Conservation (phyloP, 2,888 invertebrate genomes). For the Eupithecia pulchellata region DNA sequence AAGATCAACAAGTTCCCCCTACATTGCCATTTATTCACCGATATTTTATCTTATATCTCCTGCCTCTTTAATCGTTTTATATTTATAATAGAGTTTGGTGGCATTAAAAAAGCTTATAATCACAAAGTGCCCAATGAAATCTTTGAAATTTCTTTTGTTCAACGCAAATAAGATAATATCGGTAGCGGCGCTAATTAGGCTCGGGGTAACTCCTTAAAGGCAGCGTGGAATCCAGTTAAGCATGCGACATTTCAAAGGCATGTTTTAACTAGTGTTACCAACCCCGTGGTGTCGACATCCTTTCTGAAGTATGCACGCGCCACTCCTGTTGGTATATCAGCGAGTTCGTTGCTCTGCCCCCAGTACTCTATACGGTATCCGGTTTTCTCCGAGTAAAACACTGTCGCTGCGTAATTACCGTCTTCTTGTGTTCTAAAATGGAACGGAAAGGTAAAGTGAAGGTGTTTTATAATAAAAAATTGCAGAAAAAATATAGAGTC, state of each 20-base stretch:
- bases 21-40: neutral
- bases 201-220: too few species aligned
- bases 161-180: too few species aligned
- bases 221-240: neutral
- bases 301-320: slow-evolving; percentile 91
- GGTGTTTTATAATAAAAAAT: neutral
- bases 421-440: slow-evolving; percentile 87
- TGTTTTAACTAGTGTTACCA: slow-evolving; percentile 48
- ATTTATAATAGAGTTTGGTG: too few species aligned
- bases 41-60: too few species aligned
- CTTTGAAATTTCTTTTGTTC: too few species aligned
- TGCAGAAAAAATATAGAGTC: neutral
- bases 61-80: too few species aligned
- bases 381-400: slow-evolving; percentile 88
- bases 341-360: slow-evolving; percentile 91
- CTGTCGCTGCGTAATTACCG: slow-evolving; percentile 90
- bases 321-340: slow-evolving; percentile 87
- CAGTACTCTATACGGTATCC: slow-evolving; percentile 91
- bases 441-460: neutral
- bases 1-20: neutral
- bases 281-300: slow-evolving; percentile 91
- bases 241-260: neutral
- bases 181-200: too few species aligned
- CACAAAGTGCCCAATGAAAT: too few species aligned
- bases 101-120: too few species aligned